A percentile compares a stretch with the other conserved stretches of the same genome.
These are phyloP conservation scores for Artibeus lituratus DNA, from an alignment of 2,797 vertebrate genomes.

Conservation along the genomic window DNA sequence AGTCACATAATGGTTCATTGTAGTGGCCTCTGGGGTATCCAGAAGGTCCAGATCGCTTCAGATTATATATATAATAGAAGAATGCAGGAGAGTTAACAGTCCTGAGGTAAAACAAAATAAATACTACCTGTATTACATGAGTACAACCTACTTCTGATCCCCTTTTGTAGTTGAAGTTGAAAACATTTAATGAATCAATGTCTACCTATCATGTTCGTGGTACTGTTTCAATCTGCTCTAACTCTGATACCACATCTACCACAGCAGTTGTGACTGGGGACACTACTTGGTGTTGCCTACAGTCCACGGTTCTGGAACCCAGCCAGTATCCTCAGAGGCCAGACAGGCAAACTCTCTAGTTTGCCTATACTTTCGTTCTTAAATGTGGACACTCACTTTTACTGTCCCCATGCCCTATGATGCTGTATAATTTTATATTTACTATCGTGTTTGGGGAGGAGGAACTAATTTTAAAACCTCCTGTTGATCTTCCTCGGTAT, in stretches of 20 bases:
- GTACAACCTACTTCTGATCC: neutral
- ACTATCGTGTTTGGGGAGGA: neutral
- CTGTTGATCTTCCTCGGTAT: neutral
- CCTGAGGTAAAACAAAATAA: neutral
- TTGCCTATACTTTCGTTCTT: neutral
- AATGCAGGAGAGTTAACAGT: neutral
- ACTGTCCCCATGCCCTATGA: neutral
- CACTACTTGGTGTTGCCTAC: neutral
- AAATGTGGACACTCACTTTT: neutral
- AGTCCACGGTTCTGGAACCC: neutral
- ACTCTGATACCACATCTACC: neutral
- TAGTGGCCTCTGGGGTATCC: neutral
- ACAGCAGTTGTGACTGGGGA: neutral
- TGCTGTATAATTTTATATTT: neutral
- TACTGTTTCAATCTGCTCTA: neutral
- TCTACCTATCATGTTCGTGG: neutral
- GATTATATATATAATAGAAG: neutral
- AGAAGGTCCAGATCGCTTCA: neutral
- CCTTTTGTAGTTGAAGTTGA: neutral
- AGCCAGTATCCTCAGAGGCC: neutral
- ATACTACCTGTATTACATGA: neutral
- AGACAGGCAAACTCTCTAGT: neutral
- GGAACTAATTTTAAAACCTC: neutral
- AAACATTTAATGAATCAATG: neutral
- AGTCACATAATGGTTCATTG: neutral